Evolutionary conservation across 1,140 invertebrate species (phyloP), one percentile per base, ranked within the genome.

Genomic region (Penaeus vannamei): DNA sequence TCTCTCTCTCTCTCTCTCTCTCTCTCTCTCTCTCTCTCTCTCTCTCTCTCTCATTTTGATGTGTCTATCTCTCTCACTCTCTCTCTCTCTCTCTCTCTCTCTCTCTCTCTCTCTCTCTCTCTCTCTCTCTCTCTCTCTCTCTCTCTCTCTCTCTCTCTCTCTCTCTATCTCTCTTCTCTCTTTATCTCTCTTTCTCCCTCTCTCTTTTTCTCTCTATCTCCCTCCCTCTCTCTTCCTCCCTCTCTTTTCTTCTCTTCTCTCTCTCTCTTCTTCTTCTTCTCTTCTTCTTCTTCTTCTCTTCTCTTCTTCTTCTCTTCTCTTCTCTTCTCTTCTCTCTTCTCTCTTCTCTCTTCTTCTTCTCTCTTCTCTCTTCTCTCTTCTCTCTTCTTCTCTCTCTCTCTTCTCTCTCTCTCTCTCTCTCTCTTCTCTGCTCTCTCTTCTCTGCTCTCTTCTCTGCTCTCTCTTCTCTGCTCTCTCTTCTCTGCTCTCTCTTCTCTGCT

Each of bases 181-280:
- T 14, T 36, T 5, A n/a, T 79, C 20, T 79, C 76, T 79, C 77
- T 79, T 36, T 79, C 77, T 79, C 62, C n/a, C 62, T 64, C 62
- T 64, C 62, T 64, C 62, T 64, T n/a, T 64, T n/a, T 64, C 62
- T 64, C 62, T 64, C 62, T 64, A 17, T 64, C 62, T 64, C 62
- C n/a, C 62, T 64, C 62, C n/a, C 62, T 64, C 62, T 64, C 62
- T 64, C 62, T 64, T 64, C n/a, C 62, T 64, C n/a, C n/a, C 62
- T 64, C 62, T 64, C 62, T 64, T n/a, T 64, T 19, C 62, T n/a
- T 64, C 17, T 64, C n/a, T 64, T n/a, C 64, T 66, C 26, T 7
- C 7, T 7, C 7, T 7, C 3, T 7, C 3, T 7, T 66, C 22
- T 66, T 7, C 26, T 66, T 7, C 7, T 7, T 66, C 64, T 66